A percentile compares a stretch with the other conserved stretches of the same genome.
These are phyloP conservation scores for Melanerpes aurifrons DNA, from an alignment of 2,113 vertebrate genomes.

Conservation along the genomic window DNA sequence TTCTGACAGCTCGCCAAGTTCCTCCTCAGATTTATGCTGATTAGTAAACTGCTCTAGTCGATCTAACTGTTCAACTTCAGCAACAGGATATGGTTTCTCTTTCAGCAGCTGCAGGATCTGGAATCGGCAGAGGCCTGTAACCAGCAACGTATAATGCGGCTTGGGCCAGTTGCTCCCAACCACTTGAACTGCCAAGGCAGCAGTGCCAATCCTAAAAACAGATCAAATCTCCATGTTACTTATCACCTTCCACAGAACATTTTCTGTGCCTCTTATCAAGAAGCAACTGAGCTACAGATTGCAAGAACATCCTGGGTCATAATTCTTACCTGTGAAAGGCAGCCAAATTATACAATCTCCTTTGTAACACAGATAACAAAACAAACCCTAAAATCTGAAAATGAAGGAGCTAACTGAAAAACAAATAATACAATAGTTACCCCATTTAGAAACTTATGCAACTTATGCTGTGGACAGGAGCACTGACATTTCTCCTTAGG, in stretches of 20 bases:
- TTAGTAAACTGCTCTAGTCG: conserved; percentile 87
- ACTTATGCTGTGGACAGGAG: neutral
- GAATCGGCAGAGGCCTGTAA: conserved; percentile 94
- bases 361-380: neutral
- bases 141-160: conserved; percentile 93
- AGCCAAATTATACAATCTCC: neutral
- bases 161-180: conserved; percentile 99
- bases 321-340: fast-evolving
- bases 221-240: neutral
- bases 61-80: conserved; percentile 93
- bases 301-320: neutral
- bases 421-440: fast-evolving
- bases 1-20: conserved; percentile 86
- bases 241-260: neutral
- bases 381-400: neutral
- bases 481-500: neutral
- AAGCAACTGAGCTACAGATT: fast-evolving
- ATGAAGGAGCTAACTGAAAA: neutral
- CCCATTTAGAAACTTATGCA: fast-evolving
- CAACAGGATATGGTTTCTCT: conserved; percentile 89
- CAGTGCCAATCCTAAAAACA: conserved; percentile 89
- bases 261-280: neutral
- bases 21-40: conserved; percentile 75
- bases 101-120: conserved; percentile 85
- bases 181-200: conserved; percentile 92